These are phyloP conservation scores for Bovichtus variegatus DNA, from an alignment of 2,797 vertebrate species.

Conservation along the genomic window DNA sequence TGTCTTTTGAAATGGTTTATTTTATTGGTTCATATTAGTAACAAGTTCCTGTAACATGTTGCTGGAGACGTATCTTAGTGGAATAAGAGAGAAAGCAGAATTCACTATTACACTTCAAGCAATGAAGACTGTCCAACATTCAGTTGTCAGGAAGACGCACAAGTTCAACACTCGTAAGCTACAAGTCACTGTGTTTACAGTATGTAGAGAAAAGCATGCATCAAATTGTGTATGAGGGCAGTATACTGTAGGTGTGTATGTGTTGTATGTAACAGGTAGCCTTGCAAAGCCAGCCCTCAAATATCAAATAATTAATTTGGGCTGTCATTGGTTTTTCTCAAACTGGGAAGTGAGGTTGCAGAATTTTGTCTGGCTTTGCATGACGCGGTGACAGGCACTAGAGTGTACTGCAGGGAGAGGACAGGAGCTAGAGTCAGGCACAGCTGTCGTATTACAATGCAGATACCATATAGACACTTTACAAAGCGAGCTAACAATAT, in stretches of 20 bases:
- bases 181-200: slow-evolving; percentile 21
- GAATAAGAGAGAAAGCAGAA: slow-evolving; percentile 47
- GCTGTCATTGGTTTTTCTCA: background rate
- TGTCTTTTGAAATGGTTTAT: slow-evolving; percentile 57
- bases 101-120: slow-evolving; percentile 53
- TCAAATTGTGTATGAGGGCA: slow-evolving; percentile 37
- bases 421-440: background rate
- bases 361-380: slow-evolving; percentile 8
- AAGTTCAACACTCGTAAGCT: slow-evolving; percentile 27
- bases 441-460: background rate
- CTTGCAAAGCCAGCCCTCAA: slow-evolving; percentile 12
- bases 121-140: slow-evolving; percentile 55
- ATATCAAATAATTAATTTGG: background rate
- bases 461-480: background rate
- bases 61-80: slow-evolving; percentile 35
- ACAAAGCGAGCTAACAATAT: background rate
- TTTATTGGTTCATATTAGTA: slow-evolving; percentile 67
- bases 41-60: slow-evolving; percentile 49
- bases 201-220: slow-evolving; percentile 66
- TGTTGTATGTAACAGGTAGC: slow-evolving; percentile 25
- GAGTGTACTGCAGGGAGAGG: slow-evolving; percentile 8
- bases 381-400: slow-evolving; percentile 27
- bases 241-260: slow-evolving; percentile 20
- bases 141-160: slow-evolving; percentile 42
- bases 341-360: background rate